Percentiles rank a stretch among this genome's conserved stretches.
These are phyloP conservation scores for Priocnemis perturbator DNA, from an alignment of 2,888 invertebrate genomes.

Conservation along the genomic window DNA sequence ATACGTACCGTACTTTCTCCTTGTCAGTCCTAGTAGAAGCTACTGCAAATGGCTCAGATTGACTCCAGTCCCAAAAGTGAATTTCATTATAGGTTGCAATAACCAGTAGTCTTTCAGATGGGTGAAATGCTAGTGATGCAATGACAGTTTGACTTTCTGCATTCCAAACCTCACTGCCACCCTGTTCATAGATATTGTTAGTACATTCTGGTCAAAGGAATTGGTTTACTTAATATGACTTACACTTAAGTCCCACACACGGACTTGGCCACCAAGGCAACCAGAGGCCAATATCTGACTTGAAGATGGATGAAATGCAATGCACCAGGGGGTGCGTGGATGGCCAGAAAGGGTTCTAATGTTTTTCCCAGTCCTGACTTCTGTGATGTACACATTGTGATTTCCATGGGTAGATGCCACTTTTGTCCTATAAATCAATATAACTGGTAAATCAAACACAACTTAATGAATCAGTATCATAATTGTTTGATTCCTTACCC, in stretches of 20 bases:
- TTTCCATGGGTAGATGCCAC: constrained; percentile 93
- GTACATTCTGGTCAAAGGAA: constrained; percentile 60
- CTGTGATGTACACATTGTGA: constrained; percentile 90
- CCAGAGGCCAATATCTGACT: constrained; percentile 91
- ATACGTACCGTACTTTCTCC: constrained; percentile 87
- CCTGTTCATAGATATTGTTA: constrained; percentile 76
- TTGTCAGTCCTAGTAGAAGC: constrained; percentile 85
- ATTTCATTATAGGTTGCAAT: constrained; percentile 90
- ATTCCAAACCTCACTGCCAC: constrained; percentile 90
- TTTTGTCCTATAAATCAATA: constrained; percentile 78
- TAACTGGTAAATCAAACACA: not conserved
- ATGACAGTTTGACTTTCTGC: constrained; percentile 85
- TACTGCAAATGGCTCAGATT: constrained; percentile 84
- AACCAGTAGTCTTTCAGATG: constrained; percentile 87
- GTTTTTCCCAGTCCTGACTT: constrained; percentile 86
- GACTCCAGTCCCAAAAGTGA: constrained; percentile 93
- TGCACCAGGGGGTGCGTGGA: constrained; percentile 93
- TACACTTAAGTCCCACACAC: constrained; percentile 91
- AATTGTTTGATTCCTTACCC: constrained; percentile 77
- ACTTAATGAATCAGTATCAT: too few species aligned
- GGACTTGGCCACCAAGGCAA: constrained; percentile 91
- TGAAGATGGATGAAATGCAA: constrained; percentile 90
- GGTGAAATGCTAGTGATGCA: constrained; percentile 92
- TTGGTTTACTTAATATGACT: constrained; percentile 71
- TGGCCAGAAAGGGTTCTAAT: constrained; percentile 87